These are phyloP conservation scores for Equus przewalskii DNA, from an alignment of 2,113 vertebrate species.

Conservation along the genomic window DNA sequence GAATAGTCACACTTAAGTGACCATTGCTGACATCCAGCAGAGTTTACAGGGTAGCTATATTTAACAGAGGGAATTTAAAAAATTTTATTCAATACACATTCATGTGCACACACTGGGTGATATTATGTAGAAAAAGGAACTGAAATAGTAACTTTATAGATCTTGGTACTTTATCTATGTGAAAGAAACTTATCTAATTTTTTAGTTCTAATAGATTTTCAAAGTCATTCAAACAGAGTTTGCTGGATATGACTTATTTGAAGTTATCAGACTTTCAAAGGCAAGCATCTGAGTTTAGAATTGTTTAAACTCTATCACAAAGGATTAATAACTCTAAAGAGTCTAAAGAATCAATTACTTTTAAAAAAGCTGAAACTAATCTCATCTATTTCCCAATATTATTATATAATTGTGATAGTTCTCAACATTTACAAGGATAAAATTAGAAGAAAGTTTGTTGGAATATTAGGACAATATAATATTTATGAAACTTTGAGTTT, in stretches of 20 bases:
- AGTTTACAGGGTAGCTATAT: background rate
- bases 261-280: slow-evolving; percentile 61
- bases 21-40: background rate
- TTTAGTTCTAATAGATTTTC: background rate
- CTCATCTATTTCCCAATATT: background rate
- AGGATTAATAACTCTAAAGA: slow-evolving; percentile 17
- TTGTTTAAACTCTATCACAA: slow-evolving; percentile 44
- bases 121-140: background rate
- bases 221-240: slow-evolving; percentile 31
- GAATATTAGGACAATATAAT: background rate
- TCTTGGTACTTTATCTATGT: background rate
- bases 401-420: slow-evolving; percentile 20
- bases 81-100: background rate
- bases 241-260: background rate
- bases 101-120: background rate
- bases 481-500: slow-evolving; percentile 8
- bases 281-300: background rate
- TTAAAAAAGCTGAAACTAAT: slow-evolving; percentile 52
- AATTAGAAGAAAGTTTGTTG: background rate
- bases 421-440: background rate
- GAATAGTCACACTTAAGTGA: background rate
- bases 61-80: background rate
- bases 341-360: slow-evolving; percentile 35
- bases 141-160: slow-evolving; percentile 8
- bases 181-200: background rate